These are phyloP conservation scores for Pomatostomus ruficeps DNA, from an alignment of 2,113 vertebrate species.

Conservation along the genomic window DNA sequence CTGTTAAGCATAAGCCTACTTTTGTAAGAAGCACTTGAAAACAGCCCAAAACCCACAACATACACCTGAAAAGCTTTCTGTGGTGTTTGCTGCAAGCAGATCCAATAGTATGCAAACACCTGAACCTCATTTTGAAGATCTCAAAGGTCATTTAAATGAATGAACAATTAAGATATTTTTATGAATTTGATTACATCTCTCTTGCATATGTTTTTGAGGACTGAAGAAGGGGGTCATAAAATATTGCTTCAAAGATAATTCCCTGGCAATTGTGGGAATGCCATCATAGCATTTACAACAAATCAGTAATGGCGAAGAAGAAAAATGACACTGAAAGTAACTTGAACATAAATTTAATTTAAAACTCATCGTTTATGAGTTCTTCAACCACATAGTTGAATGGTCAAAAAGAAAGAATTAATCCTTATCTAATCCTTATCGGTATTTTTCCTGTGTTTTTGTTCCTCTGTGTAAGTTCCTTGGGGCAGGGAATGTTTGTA, in stretches of 20 bases:
- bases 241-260: slow-evolving; percentile 31
- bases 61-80: not conserved
- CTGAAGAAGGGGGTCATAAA: slow-evolving; percentile 47
- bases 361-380: slow-evolving; percentile 31
- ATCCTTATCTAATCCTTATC: slow-evolving; percentile 43
- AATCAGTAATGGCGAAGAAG: slow-evolving; percentile 29
- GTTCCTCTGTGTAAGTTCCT: slow-evolving; percentile 21
- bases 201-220: slow-evolving; percentile 21
- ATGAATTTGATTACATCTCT: slow-evolving; percentile 30
- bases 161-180: slow-evolving; percentile 37
- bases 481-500: slow-evolving; percentile 38
- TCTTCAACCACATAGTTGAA: not conserved
- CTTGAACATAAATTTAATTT: slow-evolving; percentile 42
- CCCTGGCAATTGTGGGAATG: slow-evolving; percentile 38
- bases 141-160: slow-evolving; percentile 43
- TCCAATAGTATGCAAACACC: not conserved
- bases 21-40: not conserved
- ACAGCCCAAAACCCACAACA: not conserved
- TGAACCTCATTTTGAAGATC: slow-evolving; percentile 40
- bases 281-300: slow-evolving; percentile 29
- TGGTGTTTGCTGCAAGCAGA: not conserved
- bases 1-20: not conserved
- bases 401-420: slow-evolving; percentile 1
- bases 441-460: slow-evolving; percentile 25
- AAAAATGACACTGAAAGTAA: slow-evolving; percentile 39